These are phyloP conservation scores for Augiades crinisus DNA, from an alignment of 2,888 invertebrate species.

Conservation along the genomic window DNA sequence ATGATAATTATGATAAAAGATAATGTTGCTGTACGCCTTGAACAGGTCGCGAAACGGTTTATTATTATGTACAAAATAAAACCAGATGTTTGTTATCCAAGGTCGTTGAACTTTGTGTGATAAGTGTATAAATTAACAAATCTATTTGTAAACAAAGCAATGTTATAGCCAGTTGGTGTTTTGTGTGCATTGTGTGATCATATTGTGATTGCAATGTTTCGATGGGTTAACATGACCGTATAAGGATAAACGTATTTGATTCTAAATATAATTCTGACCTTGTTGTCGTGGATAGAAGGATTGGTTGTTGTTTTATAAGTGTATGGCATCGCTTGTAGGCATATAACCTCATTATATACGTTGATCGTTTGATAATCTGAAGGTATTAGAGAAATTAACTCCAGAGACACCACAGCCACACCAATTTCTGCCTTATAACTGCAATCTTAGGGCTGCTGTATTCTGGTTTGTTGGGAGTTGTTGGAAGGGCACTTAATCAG, in stretches of 20 bases:
- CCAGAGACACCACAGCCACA: no score
- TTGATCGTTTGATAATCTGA: no score
- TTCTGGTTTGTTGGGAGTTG: no score
- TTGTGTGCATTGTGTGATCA: background rate
- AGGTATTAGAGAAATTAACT: no score
- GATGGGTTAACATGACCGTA: background rate
- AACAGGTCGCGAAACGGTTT: conserved; percentile 32
- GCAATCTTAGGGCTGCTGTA: no score
- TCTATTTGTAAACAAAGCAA: conserved; percentile 21
- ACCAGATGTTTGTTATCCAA: conserved; percentile 33
- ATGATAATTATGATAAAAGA: conserved; percentile 32
- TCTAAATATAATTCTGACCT: conserved; percentile 13
- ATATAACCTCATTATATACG: no score
- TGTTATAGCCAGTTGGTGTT: conserved; percentile 2
- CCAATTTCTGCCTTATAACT: no score
- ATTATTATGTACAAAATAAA: conserved; percentile 34
- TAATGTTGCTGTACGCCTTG: conserved; percentile 29
- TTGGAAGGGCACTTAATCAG: no score
- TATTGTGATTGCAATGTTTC: background rate
- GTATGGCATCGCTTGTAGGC: no score
- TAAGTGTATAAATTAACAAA: conserved; percentile 24
- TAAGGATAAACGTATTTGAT: conserved; percentile 11
- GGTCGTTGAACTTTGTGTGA: conserved; percentile 36
- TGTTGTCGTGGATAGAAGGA: background rate
- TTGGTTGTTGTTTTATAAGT: conserved; percentile 3